Evolutionary conservation across 2,113 vertebrate species (phyloP).

Genomic region (Chaetodon auriga): DNA sequence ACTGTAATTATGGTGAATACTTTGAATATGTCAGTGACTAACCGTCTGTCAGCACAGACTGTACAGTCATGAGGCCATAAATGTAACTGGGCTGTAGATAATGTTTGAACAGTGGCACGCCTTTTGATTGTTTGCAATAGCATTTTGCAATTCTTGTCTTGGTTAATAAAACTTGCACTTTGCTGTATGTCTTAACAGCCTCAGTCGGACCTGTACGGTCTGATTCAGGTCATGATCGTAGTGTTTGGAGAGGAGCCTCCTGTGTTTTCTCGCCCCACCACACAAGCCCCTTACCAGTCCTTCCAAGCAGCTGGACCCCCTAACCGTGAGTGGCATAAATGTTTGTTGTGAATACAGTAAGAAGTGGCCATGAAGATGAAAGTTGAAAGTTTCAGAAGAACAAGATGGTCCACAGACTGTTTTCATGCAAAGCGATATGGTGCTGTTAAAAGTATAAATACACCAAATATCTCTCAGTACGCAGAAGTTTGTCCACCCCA

Average conservation of each 20-base stretch:
- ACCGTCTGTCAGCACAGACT: background rate
- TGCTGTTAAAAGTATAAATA: background rate
- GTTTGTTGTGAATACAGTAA: background rate
- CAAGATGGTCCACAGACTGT: background rate
- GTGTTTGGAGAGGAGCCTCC: conserved; percentile 98
- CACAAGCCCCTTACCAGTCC: conserved; percentile 90
- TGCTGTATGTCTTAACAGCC: conserved; percentile 83
- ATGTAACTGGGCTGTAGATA: background rate
- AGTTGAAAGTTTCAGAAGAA: background rate
- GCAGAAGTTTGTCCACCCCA: background rate
- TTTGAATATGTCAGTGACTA: background rate
- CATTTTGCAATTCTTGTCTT: background rate
- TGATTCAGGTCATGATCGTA: conserved; percentile 99
- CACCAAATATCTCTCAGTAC: background rate
- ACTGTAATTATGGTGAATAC: background rate
- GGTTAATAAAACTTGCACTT: background rate
- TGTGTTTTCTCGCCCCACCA: conserved; percentile 94
- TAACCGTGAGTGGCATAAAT: conserved; percentile 87
- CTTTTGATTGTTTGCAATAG: background rate
- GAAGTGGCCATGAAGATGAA: background rate
- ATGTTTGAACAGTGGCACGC: background rate
- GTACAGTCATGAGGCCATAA: background rate
- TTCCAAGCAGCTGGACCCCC: conserved; percentile 96
- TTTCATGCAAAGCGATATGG: background rate
- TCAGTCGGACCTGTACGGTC: conserved; percentile 94